Percentiles rank a stretch among this genome's conserved stretches.
These are phyloP conservation scores for Caenorhabditis doughertyi DNA, from an alignment of 2,888 invertebrate species.

Conservation along the genomic window DNA sequence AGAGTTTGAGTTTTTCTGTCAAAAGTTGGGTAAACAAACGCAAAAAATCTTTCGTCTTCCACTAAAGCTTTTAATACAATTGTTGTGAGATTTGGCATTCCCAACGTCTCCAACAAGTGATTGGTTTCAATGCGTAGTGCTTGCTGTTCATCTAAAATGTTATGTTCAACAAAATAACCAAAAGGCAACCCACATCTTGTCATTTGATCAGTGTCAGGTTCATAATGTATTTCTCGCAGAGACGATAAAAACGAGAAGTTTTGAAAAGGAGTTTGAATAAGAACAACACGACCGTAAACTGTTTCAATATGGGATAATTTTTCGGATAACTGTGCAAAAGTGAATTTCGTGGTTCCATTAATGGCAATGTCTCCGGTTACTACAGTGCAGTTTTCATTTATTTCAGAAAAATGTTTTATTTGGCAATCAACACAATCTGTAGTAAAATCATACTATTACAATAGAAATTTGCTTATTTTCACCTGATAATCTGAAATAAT, in stretches of 20 bases:
- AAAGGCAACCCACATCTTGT: background rate
- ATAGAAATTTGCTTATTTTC: too few relatives aligned
- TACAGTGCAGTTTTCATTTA: constrained; percentile 4
- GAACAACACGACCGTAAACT: background rate
- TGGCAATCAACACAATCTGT: background rate
- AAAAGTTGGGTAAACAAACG: background rate
- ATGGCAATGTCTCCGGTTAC: constrained; percentile 11
- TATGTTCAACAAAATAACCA: background rate
- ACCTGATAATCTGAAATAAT: background rate
- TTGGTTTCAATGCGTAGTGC: background rate
- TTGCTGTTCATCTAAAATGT: background rate
- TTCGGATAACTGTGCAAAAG: constrained; percentile 8
- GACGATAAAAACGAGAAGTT: constrained; percentile 35
- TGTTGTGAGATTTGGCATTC: constrained; percentile 14
- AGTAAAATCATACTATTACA: background rate
- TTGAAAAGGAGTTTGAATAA: background rate
- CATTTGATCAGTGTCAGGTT: background rate
- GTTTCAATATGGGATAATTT: background rate
- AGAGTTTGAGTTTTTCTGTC: background rate
- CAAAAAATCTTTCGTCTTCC: background rate
- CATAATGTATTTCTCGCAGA: constrained; percentile 1
- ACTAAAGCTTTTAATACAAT: background rate
- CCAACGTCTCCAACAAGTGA: background rate
- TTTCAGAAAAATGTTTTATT: background rate
- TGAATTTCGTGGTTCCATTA: background rate